Evolutionary conservation across 1,140 invertebrate species (phyloP), one percentile per base, ranked within the genome.

Genomic region (Lethocerus indicus): DNA sequence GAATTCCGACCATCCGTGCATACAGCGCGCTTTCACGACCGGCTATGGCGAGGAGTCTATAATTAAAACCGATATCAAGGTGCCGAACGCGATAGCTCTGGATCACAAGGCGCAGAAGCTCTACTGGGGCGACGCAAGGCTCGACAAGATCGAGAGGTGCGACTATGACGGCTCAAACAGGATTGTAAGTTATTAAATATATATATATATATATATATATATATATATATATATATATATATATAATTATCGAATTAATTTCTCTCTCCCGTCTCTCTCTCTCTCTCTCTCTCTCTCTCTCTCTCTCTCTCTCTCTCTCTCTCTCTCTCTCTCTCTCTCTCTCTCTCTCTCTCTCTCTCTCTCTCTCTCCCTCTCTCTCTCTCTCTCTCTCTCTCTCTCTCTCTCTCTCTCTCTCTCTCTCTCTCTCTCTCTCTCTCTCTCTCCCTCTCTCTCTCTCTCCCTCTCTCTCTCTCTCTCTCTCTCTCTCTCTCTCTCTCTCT

Each of bases 31-130:
- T 3, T 78, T 71, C 56, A 63, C 77, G 0, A 75, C 69, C 46
- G 83, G 84, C 3, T 76, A 67, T 56, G 67, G 67, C 14, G 59
- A 74, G 12, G 70, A 83, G 60, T 68, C 72, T 7, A 81, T 88
- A 28, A 81, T 87, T 24, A 75, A 71, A 26, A 82, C 72, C 3
- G 77, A 83, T 36, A 86, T 89, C 56, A 70, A 75, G 37, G 87
- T 87, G 82, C 85, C 84, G 12, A 89, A 89, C 69, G 83, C 76
- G 1, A 60, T 88, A 21, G 77, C 81, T 0, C 60, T 88, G 12
- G 84, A 87, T 60, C 74, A 83, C 61, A 64, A 69, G 28, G 72
- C 78, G 6, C 73, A 78, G 51, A 78, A 83, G 59, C 56, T 76
- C 6, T 75, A 72, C 51, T 76, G 74, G 73, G 65, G 64, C 40